phyloP scores from a whole-genome alignment of 2,113 vertebrate genomes.

The Candoia aspera region DNA sequence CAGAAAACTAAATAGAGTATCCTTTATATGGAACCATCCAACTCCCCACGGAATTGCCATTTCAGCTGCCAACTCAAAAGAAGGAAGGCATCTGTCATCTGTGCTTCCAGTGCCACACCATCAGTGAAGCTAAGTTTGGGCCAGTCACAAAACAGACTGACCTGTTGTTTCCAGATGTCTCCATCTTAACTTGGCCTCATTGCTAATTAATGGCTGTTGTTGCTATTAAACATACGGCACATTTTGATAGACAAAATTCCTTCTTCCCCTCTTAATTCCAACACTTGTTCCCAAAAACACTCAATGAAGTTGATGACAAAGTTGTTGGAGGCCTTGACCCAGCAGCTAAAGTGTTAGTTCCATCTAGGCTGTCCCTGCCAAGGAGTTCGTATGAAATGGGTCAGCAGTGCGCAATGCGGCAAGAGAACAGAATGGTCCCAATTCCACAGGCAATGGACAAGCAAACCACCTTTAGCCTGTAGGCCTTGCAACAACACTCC shows the following conservation, averaged over 20 bases:
- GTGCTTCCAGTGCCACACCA: background rate
- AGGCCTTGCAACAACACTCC: too few species aligned
- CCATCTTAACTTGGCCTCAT: background rate
- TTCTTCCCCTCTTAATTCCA: background rate
- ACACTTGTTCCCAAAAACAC: background rate
- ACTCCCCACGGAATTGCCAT: background rate
- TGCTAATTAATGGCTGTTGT: background rate
- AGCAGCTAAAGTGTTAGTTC: too few species aligned
- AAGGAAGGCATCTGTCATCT: background rate
- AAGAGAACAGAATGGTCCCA: too few species aligned
- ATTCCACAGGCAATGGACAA: too few species aligned
- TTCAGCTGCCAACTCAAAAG: slow-evolving; percentile 1
- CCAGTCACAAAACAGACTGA: background rate
- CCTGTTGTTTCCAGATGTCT: background rate
- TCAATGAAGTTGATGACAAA: background rate
- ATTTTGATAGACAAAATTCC: background rate
- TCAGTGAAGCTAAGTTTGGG: background rate
- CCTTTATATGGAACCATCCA: background rate
- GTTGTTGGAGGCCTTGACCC: background rate
- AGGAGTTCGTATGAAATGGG: background rate
- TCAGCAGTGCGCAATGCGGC: too few species aligned
- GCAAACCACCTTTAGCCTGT: too few species aligned
- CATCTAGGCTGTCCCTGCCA: background rate
- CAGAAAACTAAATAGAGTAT: background rate
- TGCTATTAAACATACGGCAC: background rate